phyloP scores from a whole-genome alignment of 1,140 invertebrate species.

The Hyles vespertilio region DNA sequence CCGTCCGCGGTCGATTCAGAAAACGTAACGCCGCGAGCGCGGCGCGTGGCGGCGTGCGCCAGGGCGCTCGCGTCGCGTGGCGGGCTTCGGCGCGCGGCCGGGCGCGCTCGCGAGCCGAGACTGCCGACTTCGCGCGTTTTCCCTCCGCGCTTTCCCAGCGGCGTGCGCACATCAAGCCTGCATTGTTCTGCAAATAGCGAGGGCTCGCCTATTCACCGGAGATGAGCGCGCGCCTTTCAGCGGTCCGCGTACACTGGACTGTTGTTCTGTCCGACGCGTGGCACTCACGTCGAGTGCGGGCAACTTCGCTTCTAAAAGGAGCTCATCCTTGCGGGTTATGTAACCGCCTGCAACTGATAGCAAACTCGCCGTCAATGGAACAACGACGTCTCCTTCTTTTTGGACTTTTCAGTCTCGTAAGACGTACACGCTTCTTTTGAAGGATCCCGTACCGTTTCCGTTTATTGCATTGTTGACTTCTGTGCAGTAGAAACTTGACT shows the following conservation, averaged over 20 bases:
- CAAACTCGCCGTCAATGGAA: no score
- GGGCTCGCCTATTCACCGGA: constrained; percentile 59
- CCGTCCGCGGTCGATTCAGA: constrained; percentile 59
- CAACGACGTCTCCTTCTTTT: no score
- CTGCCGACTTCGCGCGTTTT: constrained; percentile 67
- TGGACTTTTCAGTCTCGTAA: no score
- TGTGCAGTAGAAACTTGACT: no score
- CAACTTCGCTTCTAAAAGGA: constrained; percentile 30
- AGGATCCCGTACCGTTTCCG: no score
- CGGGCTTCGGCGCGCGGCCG: constrained; percentile 59
- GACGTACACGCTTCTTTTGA: no score
- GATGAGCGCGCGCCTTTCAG: constrained; percentile 51
- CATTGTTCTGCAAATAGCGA: constrained; percentile 72
- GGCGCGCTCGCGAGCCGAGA: constrained; percentile 58
- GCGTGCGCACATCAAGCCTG: constrained; percentile 70
- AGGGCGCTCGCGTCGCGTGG: constrained; percentile 57
- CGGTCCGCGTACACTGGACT: constrained; percentile 40
- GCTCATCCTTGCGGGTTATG: constrained; percentile 27
- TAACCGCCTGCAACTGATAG: no score
- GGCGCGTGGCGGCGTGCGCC: constrained; percentile 60
- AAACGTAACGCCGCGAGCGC: constrained; percentile 69
- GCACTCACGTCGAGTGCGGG: constrained; percentile 26
- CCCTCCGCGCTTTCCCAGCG: constrained; percentile 67
- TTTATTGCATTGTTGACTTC: no score
- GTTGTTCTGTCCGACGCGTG: constrained; percentile 20